Percentiles rank a stretch among this genome's conserved stretches.
These are phyloP conservation scores for Eristalinus sepulchralis DNA, from an alignment of 2,888 invertebrate species.

Conservation along the genomic window DNA sequence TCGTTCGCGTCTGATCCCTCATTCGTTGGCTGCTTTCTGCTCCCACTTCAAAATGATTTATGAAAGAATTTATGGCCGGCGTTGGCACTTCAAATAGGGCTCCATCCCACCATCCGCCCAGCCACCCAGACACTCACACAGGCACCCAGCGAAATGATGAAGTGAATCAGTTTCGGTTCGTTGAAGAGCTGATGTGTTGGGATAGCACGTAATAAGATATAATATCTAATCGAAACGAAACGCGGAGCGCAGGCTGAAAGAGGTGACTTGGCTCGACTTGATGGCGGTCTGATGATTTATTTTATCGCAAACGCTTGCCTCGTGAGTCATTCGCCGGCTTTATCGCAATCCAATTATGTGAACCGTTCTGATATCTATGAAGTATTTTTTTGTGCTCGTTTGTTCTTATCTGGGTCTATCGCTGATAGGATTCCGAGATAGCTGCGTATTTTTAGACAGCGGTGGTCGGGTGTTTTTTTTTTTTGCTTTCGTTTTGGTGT, in stretches of 20 bases:
- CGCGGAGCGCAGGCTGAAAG: background rate
- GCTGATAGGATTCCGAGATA: background rate
- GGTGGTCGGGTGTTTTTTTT: background rate
- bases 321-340: slow-evolving; percentile 11
- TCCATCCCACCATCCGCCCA: background rate
- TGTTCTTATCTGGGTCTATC: background rate
- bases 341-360: background rate
- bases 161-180: slow-evolving; percentile 41
- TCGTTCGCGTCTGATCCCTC: background rate
- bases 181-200: slow-evolving; percentile 23
- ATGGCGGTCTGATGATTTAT: slow-evolving; percentile 10
- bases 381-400: background rate
- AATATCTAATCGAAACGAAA: background rate
- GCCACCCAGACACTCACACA: background rate
- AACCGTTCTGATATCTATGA: background rate
- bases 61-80: background rate
- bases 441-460: background rate
- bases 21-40: background rate
- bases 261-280: background rate
- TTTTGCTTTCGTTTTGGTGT: background rate
- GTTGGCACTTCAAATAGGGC: slow-evolving; percentile 11
- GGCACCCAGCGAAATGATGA: slow-evolving; percentile 7
- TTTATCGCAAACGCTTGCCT: slow-evolving; percentile 1
- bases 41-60: slow-evolving; percentile 14
- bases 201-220: background rate